Evolutionary conservation across 1,140 invertebrate species (phyloP), one percentile per base, ranked within the genome.

Genomic region (Leptonema lineaticorne): DNA sequence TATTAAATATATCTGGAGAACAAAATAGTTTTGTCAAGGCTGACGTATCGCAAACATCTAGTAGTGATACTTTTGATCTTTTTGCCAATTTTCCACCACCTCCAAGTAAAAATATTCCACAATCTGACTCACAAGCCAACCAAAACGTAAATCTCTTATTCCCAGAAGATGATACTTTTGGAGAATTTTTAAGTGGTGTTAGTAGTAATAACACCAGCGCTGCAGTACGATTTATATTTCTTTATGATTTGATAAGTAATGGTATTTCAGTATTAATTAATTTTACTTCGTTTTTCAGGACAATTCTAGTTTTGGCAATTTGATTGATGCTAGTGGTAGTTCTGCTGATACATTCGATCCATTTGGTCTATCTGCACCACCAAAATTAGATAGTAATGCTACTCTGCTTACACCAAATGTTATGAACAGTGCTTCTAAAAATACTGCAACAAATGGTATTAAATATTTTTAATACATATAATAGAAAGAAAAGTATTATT

Each of bases 51-150:
- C 33, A 45, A 46, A 26, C 20, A 20, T 24, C 37, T 24, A 26
- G 2, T 14, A 63, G 53, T 41, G 63, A 83, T 53, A 81, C 81
- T 0, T 83, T 83, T 60, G 80, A 81, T 63, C 79, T 83, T 74
- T 83, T 83, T 65, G 68, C 71, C 37, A 73, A 73, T 46, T 73
- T 73, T 29, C 71, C 71, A 5, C 70, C 70, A 7, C 71, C 71
- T 1, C 71, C 71, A 0, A 69, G 63, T 20, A 72, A 68, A 46
- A 67, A 29, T 16, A 24, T 26, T 1, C 64, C 37, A 30, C 41
- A 50, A 1, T 7, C 37, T 18, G 64, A 69, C 0, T 1, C 46
- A 16, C 58, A 59, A 22, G 7, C 45, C 11, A 65, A 48, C 46
- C 33, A 58, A 20, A 67, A 69, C 53, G 68, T 46, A 3, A 72